Base-by-base conservation (phyloP, 2,888 invertebrate species). In the Kuschelorhynchus macadamiae region DNA sequence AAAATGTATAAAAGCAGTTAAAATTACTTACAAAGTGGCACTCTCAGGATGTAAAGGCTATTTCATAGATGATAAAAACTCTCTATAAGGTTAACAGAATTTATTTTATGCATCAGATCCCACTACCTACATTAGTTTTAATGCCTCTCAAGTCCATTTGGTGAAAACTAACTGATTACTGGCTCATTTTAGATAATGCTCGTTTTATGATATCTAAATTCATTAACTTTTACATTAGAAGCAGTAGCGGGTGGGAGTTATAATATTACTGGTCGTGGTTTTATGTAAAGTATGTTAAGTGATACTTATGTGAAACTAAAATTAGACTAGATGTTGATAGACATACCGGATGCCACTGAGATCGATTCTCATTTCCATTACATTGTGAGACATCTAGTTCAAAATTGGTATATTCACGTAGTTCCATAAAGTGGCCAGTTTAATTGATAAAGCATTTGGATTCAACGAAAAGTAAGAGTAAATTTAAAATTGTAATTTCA, bases 111-210 rank as follows among this genome's bases (percentile, higher is more conserved):
- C 62, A 50, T 63, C 57, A 47, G 36, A 62, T 67, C 57, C 67
- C 67, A 62, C 67, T 67, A 67, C 25, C 63, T 67, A 67, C 62
- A 67, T 67, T 63, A 67, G 62, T 63, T 67, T 67, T 67, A 67
- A 67, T 67, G 57, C 50, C 39, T 56, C 39, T 57, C 57, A 67
- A 62, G 61, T 49, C 11, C 42, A 62, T 56, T 63, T 62, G 11
- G 44, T 18, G 44, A 32, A 53, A 52, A 30, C 42, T 2, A 16
- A 41, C 42, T 53, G 17, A 55, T 39, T 55, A 25, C 30, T 16
- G 2, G 16, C 16, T 17, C n/a, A n/a, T 55, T 55, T 55, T 9
- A 55, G 41, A 55, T 53, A 53, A 53, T 53, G 25, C 9, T 11
- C 39, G 39, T 42, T 41, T 41, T 41, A 41, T 30, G 7, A 14